Evolutionary conservation across 1,140 invertebrate genomes (phyloP), one percentile per base, ranked within the genome.

Genomic region (Drepana arcuata): DNA sequence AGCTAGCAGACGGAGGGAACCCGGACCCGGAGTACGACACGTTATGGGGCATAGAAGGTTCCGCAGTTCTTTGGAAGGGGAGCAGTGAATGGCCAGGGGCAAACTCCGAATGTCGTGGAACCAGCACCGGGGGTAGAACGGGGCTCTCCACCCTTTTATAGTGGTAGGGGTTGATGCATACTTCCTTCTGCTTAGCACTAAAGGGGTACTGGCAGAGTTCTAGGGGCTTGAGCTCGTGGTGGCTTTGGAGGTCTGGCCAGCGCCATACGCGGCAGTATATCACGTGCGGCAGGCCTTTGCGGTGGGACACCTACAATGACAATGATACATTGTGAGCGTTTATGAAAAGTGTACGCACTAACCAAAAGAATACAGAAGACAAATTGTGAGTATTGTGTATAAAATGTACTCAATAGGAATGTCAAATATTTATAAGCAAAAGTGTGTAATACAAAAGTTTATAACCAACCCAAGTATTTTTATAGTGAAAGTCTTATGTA

Each of bases 161-260:
- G 83, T 99, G 97, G 79, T 98, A 99, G 3, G 97, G 97, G 85
- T 99, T 99, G 46, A 99, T 97, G 85, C 97, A 99, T 14, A 98
- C 94, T 84, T 98, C 95, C 71, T 98, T 97, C 63, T 98, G 94
- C 78, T 98, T 98, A 10, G 95, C 92, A 40, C 93, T 94, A 74
- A 98, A 98, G 30, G 96, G 95, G 83, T 90, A 98, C 74, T 96
- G 92, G 84, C 97, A 99, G 52, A 92, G 88, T 57, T 98, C 95
- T 9, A 98, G 83, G 0, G 97, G 94, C 78, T 97, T 98, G 2
- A 99, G 84, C 83, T 99, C 97, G 77, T 99, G 97, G 74, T 99
- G 97, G 38, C 93, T 96, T 75, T 98, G 96, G 1, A 99, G 84
- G 84, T 99, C 97, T 0, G 97, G 97, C 97, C 97, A 99, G 43